These are phyloP conservation scores for Phragmatobia fuliginosa DNA, from an alignment of 2,888 invertebrate genomes.

Conservation along the genomic window DNA sequence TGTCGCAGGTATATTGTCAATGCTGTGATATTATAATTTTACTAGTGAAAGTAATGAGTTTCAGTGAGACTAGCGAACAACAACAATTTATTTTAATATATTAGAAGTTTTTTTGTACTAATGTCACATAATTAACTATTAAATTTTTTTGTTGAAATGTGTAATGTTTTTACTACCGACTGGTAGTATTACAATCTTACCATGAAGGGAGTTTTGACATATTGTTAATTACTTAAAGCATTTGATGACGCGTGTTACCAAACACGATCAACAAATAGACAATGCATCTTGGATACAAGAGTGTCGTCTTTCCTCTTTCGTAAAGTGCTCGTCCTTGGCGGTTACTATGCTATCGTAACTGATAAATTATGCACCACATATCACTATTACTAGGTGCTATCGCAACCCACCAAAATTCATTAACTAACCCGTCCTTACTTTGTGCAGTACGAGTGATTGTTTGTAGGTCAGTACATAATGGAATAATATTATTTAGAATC, in stretches of 20 bases:
- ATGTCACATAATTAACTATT: no score
- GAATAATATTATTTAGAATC: not conserved
- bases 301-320: conserved; percentile 24
- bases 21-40: no score
- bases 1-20: no score
- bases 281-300: conserved; percentile 2
- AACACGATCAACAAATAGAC: not conserved
- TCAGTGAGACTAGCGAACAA: no score
- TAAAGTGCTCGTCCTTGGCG: conserved; percentile 32
- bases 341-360: conserved; percentile 41
- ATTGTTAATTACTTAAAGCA: not conserved
- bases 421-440: conserved; percentile 60
- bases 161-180: no score
- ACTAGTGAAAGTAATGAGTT: no score
- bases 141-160: not conserved
- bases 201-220: not conserved
- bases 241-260: not conserved
- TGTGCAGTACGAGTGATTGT: conserved; percentile 33
- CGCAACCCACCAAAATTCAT: conserved; percentile 66
- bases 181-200: no score
- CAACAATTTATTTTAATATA: no score
- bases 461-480: conserved; percentile 35
- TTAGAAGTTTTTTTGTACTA: no score
- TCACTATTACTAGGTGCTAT: conserved; percentile 33
- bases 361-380: conserved; percentile 56